A percentile compares a stretch with the other conserved stretches of the same genome.
Evolutionary conservation across 2,113 vertebrate genomes (phyloP).

Genomic region (Amazona guildingii): DNA sequence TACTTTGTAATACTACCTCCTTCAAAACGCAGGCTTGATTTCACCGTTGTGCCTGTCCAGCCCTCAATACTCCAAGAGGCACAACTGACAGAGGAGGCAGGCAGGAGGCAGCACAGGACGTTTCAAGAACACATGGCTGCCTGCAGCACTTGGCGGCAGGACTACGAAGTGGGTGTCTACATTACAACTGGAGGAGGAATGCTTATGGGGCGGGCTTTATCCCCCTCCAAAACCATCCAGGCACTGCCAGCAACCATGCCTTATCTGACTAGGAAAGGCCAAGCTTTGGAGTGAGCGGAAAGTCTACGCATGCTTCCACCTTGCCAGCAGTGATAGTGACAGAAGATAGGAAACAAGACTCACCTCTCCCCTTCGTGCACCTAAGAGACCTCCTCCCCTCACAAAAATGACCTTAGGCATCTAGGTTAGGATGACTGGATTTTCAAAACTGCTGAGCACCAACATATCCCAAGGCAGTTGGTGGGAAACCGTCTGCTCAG

Average conservation of each 20-base stretch:
- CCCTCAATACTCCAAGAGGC: not conserved
- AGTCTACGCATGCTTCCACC: not conserved
- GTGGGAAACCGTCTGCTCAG: slow-evolving; percentile 41
- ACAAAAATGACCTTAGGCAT: slow-evolving; percentile 46
- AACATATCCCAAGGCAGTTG: slow-evolving; percentile 38
- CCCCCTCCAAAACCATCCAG: not conserved
- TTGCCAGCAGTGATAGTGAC: not conserved
- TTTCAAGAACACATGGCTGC: slow-evolving; percentile 49
- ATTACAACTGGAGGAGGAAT: not conserved
- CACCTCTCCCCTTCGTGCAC: not conserved
- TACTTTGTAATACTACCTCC: slow-evolving; percentile 49
- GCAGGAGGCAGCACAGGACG: slow-evolving; percentile 79
- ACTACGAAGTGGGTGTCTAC: slow-evolving; percentile 4
- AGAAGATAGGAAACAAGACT: slow-evolving; percentile 8
- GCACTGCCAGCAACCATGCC: not conserved
- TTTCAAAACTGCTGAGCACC: slow-evolving; percentile 57
- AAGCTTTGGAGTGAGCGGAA: not conserved
- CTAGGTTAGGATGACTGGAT: slow-evolving; percentile 56
- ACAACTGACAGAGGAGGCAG: slow-evolving; percentile 30
- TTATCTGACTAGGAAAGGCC: not conserved
- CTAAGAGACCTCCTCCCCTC: slow-evolving; percentile 14
- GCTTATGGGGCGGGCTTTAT: not conserved
- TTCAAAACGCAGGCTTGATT: not conserved
- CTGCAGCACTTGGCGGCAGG: not conserved
- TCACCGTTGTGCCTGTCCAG: not conserved